Evolutionary conservation across 1,140 invertebrate species (phyloP).

Genomic region (Aricia agestis): DNA sequence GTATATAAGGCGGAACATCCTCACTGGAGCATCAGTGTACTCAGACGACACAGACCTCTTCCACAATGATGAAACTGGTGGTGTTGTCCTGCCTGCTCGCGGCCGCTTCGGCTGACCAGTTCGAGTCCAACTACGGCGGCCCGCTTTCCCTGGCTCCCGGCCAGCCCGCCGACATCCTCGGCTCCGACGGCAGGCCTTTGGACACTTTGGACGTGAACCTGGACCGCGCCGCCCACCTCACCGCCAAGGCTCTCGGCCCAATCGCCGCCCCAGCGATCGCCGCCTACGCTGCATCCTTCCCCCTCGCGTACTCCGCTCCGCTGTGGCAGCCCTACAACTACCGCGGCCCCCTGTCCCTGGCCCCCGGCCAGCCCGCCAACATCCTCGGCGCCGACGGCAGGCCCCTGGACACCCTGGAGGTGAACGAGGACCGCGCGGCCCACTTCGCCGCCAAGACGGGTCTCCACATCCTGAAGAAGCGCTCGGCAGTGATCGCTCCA

Average conservation of each 20-base stretch:
- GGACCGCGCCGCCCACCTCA: conserved; percentile 62
- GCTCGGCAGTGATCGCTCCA: conserved; percentile 36
- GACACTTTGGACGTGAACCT: conserved; percentile 66
- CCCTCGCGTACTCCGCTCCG: conserved; percentile 36
- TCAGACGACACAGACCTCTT: conserved; percentile 63
- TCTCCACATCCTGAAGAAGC: conserved; percentile 52
- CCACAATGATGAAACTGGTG: conserved; percentile 75
- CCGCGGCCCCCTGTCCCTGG: conserved; percentile 55
- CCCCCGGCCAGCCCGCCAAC: conserved; percentile 59
- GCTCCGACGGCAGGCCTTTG: conserved; percentile 49
- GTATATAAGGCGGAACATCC: conserved; percentile 45
- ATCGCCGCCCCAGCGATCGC: conserved; percentile 24
- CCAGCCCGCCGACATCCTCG: conserved; percentile 52
- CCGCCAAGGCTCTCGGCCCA: conserved; percentile 48
- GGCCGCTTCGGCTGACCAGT: conserved; percentile 35
- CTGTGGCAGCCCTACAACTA: conserved; percentile 46
- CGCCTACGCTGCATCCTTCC: conserved; percentile 28
- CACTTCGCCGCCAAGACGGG: conserved; percentile 49
- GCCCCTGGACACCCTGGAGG: conserved; percentile 62
- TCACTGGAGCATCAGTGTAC: conserved; percentile 47
- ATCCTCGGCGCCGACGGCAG: conserved; percentile 51
- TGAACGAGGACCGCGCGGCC: conserved; percentile 67
- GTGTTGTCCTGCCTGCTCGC: conserved; percentile 76
- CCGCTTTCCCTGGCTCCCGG: conserved; percentile 53
- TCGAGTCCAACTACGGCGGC: conserved; percentile 45